Evolutionary conservation across 2,797 vertebrate species (phyloP).

Genomic region (Pangasius mekongensis): DNA sequence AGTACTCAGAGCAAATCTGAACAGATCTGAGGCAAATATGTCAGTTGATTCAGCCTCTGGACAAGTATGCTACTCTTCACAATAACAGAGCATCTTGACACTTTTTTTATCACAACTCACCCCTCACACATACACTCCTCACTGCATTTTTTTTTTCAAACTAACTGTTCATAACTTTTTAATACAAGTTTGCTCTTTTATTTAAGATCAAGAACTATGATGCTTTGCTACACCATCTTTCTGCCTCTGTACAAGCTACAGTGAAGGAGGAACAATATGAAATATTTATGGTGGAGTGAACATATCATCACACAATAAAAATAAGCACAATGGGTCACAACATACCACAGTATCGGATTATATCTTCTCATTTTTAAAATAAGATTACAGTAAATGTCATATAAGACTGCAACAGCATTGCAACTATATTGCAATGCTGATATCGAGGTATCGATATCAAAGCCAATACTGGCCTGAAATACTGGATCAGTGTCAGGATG

Average conservation of each 20-base stretch:
- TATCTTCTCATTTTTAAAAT: not conserved
- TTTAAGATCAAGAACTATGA: not conserved
- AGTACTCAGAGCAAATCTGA: slow-evolving; percentile 22
- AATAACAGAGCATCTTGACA: not conserved
- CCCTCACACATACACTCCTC: not conserved
- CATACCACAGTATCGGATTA: not conserved
- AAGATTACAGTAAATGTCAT: not conserved
- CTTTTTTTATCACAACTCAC: not conserved
- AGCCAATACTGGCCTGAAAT: not conserved
- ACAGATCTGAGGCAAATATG: slow-evolving; percentile 14
- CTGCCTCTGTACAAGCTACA: not conserved
- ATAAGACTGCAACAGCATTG: not conserved
- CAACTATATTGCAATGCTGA: not conserved
- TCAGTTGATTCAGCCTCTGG: not conserved
- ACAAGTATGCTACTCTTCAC: not conserved
- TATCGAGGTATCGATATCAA: not conserved
- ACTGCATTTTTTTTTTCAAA: not conserved
- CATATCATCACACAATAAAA: not conserved
- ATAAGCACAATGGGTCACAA: not conserved
- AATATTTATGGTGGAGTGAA: not conserved
- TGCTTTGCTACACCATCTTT: not conserved
- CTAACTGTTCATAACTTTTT: not conserved
- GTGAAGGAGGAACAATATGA: not conserved
- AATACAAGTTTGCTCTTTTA: not conserved
- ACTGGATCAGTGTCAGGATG: slow-evolving; percentile 2